Evolutionary conservation across 2,113 vertebrate species (phyloP).

Genomic region (Perca schrenkii): DNA sequence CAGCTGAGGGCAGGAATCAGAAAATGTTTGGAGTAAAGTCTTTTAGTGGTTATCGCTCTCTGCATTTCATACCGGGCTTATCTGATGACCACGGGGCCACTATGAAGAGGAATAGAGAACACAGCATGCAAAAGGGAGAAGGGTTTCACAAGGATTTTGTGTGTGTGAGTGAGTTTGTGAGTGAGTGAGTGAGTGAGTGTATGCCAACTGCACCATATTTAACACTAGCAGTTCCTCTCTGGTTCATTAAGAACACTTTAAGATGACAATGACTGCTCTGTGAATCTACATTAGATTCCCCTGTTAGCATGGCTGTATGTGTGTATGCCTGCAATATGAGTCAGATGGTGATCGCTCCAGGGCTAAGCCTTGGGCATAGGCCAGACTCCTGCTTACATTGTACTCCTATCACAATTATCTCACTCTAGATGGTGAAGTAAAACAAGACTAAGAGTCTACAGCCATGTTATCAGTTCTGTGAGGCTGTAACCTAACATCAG

Average conservation of each 20-base stretch:
- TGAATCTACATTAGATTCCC: background rate
- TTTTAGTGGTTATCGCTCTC: constrained; percentile 52
- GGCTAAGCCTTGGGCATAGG: background rate
- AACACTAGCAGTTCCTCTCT: constrained; percentile 5
- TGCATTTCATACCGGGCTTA: constrained; percentile 59
- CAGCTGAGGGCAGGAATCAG: constrained; percentile 48
- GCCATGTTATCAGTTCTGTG: no score
- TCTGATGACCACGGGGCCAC: constrained; percentile 63
- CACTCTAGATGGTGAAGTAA: background rate
- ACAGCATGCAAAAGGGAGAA: constrained; percentile 30
- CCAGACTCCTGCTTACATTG: background rate
- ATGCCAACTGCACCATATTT: background rate
- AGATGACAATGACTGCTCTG: background rate
- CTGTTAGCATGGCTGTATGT: background rate
- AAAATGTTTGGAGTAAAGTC: constrained; percentile 41
- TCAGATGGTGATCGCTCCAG: background rate
- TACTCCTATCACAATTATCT: background rate
- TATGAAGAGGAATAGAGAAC: constrained; percentile 48
- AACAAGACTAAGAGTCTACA: no score
- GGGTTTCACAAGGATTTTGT: background rate
- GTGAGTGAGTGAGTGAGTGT: background rate
- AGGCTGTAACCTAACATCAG: no score
- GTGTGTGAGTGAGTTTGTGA: background rate
- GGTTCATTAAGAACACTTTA: constrained; percentile 27
- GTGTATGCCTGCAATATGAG: background rate